phyloP scores from a whole-genome alignment of 2,113 vertebrate species.

The Sphaerodactylus townsendi region DNA sequence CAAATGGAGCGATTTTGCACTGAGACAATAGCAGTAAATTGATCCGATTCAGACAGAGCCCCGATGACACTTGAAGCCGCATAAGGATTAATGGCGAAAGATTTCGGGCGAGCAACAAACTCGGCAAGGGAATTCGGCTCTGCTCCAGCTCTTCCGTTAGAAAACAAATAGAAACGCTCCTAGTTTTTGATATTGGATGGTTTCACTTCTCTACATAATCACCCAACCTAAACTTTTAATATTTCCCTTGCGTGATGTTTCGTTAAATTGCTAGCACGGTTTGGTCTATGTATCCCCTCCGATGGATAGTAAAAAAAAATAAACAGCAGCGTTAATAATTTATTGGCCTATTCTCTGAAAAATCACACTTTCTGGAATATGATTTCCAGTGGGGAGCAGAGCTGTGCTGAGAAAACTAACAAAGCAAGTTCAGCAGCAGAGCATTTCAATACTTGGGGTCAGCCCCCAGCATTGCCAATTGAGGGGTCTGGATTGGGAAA shows the following conservation, averaged over 20 bases:
- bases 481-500: too few relatives aligned
- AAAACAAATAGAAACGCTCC: conserved; percentile 13
- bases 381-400: not conserved
- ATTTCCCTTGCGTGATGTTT: conserved; percentile 23
- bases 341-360: not conserved
- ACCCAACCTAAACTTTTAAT: conserved; percentile 21
- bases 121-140: not conserved
- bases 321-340: conserved; percentile 14
- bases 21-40: conserved; percentile 18
- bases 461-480: too few relatives aligned
- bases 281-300: not conserved
- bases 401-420: too few relatives aligned
- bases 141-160: conserved; percentile 9
- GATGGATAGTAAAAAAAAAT: conserved; percentile 11
- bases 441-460: too few relatives aligned
- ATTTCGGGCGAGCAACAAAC: conserved; percentile 10
- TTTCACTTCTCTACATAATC: conserved; percentile 36
- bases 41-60: conserved; percentile 4
- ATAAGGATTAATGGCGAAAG: not conserved
- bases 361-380: not conserved
- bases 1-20: not conserved
- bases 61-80: not conserved
- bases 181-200: conserved; percentile 32
- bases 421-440: too few relatives aligned
- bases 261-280: conserved; percentile 4